Evolutionary conservation across 2,797 vertebrate species (phyloP).

Genomic region (Onychomys torridus): DNA sequence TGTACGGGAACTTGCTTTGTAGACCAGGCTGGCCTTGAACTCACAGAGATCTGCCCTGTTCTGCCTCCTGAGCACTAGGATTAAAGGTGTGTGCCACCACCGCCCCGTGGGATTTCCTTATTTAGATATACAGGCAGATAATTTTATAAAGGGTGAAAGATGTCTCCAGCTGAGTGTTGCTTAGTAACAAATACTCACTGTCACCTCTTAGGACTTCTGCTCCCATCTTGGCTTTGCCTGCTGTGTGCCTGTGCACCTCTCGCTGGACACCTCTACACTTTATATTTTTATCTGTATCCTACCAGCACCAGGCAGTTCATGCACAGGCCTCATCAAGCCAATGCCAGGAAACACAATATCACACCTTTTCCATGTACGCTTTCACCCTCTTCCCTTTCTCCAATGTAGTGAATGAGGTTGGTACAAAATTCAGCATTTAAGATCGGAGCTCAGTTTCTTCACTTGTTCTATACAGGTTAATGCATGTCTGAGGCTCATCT

Average conservation of each 20-base stretch:
- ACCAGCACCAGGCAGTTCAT: not conserved
- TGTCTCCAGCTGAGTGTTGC: slow-evolving; percentile 64
- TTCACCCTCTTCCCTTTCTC: not conserved
- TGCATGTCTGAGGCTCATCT: not conserved
- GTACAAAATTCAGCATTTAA: not conserved
- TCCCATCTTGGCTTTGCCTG: slow-evolving; percentile 60
- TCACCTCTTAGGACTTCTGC: not conserved
- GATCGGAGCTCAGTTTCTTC: not conserved
- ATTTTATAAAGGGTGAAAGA: slow-evolving; percentile 68
- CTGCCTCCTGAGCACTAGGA: not conserved
- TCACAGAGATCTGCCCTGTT: not conserved
- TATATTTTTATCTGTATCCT: not conserved
- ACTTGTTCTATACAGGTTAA: not conserved
- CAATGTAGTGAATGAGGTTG: not conserved
- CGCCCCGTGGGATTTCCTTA: slow-evolving; percentile 10
- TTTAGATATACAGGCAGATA: slow-evolving; percentile 73
- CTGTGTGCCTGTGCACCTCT: not conserved
- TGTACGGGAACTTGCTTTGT: not conserved
- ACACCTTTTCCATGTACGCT: not conserved
- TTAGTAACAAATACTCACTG: slow-evolving; percentile 78
- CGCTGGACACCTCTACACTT: not conserved
- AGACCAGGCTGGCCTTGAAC: not conserved
- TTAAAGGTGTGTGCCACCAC: not conserved
- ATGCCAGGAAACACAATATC: not conserved
- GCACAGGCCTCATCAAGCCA: not conserved